phyloP scores from a whole-genome alignment of 2,888 invertebrate genomes.

The Nomada fabriciana region DNA sequence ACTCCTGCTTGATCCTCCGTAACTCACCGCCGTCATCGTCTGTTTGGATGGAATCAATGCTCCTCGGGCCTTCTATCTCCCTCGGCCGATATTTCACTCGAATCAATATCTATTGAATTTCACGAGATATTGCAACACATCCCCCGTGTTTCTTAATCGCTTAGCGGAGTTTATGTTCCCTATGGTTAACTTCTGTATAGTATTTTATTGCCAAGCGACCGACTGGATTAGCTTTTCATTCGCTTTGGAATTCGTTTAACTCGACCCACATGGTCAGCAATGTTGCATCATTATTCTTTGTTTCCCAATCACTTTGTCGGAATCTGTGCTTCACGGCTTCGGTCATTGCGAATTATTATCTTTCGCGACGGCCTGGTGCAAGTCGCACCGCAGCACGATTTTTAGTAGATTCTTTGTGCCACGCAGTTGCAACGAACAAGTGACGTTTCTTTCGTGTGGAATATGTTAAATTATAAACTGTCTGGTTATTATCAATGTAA shows the following conservation, averaged over 20 bases:
- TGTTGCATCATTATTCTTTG: not conserved
- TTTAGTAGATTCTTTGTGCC: too few species aligned
- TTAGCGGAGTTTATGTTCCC: too few species aligned
- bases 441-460: too few species aligned
- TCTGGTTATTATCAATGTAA: too few species aligned
- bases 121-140: not conserved
- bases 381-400: too few species aligned
- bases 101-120: not conserved
- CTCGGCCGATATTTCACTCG: not conserved
- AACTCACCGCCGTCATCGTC: not conserved
- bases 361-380: not conserved
- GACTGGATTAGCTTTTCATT: not conserved
- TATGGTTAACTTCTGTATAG: too few species aligned
- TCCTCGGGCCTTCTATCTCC: not conserved
- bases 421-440: too few species aligned
- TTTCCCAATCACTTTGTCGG: not conserved
- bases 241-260: not conserved
- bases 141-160: too few species aligned
- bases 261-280: not conserved
- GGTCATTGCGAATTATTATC: slow-evolving; percentile 15
- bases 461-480: too few species aligned
- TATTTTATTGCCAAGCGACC: not conserved
- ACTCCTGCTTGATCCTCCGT: slow-evolving; percentile 38
- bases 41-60: not conserved
- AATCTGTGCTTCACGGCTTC: not conserved